These are phyloP conservation scores for Danio kyathit DNA, from an alignment of 2,797 vertebrate species.

Conservation along the genomic window DNA sequence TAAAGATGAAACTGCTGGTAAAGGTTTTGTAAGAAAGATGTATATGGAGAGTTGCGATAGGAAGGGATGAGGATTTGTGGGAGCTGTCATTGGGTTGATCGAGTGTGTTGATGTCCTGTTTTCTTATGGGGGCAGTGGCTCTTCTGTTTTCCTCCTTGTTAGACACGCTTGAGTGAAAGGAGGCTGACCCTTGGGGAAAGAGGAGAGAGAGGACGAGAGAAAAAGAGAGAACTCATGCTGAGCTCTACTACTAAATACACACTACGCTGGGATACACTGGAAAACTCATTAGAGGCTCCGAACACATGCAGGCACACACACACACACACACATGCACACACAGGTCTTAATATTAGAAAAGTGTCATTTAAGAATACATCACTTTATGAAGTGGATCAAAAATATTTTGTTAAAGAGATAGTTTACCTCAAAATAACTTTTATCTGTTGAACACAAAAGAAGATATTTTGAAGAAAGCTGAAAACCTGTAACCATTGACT, in stretches of 20 bases:
- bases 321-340: neutral
- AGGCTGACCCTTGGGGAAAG: constrained; percentile 51
- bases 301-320: neutral
- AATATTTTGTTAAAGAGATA: no score
- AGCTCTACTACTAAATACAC: constrained; percentile 36
- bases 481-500: no score
- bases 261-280: constrained; percentile 15
- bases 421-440: no score
- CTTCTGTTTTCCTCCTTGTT: constrained; percentile 61
- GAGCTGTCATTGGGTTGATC: constrained; percentile 55
- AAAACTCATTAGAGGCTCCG: constrained; percentile 39
- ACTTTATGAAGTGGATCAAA: neutral
- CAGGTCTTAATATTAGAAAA: neutral
- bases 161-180: constrained; percentile 62
- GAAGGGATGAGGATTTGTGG: constrained; percentile 25
- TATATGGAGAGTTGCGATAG: neutral
- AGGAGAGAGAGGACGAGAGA: constrained; percentile 38
- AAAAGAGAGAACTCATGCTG: constrained; percentile 51
- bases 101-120: constrained; percentile 64
- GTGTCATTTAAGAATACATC: neutral
- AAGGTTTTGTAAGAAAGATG: neutral
- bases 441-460: neutral
- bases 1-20: constrained; percentile 10
- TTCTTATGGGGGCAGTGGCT: constrained; percentile 48
- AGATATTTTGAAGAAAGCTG: no score